Evolutionary conservation across 2,113 vertebrate genomes (phyloP).

Genomic region (Marmota flaviventris): DNA sequence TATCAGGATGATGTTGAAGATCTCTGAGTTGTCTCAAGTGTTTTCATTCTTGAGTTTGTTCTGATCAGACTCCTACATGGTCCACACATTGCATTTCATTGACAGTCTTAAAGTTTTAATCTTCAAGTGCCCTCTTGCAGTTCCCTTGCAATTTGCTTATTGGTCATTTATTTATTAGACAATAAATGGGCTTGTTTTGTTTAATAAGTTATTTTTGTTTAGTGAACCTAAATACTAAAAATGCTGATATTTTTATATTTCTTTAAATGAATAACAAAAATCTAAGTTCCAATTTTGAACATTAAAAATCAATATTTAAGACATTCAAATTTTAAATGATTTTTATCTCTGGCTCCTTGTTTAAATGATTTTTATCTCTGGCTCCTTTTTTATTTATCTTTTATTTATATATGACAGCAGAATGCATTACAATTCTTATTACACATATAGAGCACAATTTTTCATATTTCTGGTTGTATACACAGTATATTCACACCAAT

Average conservation of each 20-base stretch:
- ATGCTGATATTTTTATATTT: background rate
- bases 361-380: background rate
- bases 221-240: background rate
- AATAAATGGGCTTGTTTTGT: background rate
- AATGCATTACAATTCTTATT: no score
- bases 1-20: background rate
- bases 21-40: background rate
- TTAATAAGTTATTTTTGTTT: background rate
- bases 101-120: background rate
- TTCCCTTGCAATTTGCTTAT: background rate
- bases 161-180: background rate
- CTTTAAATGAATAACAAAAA: background rate
- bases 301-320: conserved; percentile 30
- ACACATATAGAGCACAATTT: no score
- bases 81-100: background rate
- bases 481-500: no score
- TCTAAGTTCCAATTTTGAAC: background rate
- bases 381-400: background rate
- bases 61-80: background rate
- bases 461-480: no score
- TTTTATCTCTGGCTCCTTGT: no score
- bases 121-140: background rate
- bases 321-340: background rate
- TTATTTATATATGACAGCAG: no score
- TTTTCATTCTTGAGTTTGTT: background rate